A percentile compares a stretch with the other conserved stretches of the same genome.
Evolutionary conservation across 2,888 invertebrate genomes (phyloP).

Genomic region (Hypselothyrea guttata): DNA sequence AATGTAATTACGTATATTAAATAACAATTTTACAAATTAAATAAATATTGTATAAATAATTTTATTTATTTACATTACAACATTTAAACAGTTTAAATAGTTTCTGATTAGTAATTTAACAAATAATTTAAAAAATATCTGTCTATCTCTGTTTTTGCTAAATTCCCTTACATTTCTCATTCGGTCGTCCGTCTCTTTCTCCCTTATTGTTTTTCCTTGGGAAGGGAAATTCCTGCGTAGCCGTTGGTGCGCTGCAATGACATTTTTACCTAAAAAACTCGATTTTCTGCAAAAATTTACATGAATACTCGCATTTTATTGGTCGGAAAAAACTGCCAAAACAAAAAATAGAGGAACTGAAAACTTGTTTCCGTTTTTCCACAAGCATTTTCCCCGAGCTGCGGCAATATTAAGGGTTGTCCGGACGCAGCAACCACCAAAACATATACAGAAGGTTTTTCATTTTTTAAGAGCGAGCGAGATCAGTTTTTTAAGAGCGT

Average conservation of each 20-base stretch:
- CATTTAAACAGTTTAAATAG: too few species aligned
- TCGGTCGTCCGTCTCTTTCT: neutral
- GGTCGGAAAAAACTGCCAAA: conserved; percentile 61
- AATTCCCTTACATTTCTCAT: conserved; percentile 40
- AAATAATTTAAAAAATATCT: too few species aligned
- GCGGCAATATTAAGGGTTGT: too few species aligned
- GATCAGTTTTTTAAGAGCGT: conserved; percentile 66
- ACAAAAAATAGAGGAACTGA: conserved; percentile 34
- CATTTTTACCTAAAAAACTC: conserved; percentile 76
- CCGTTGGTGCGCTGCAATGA: conserved; percentile 52
- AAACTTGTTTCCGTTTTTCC: conserved; percentile 54
- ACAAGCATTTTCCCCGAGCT: conserved; percentile 28
- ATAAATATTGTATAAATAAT: too few species aligned
- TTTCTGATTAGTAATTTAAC: too few species aligned
- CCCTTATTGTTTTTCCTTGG: neutral
- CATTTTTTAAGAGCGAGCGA: conserved; percentile 50
- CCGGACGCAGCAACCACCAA: conserved; percentile 43
- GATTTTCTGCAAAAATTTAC: conserved; percentile 73
- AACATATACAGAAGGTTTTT: conserved; percentile 5
- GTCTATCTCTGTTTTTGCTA: neutral
- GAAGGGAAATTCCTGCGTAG: conserved; percentile 71
- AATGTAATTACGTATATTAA: too few species aligned
- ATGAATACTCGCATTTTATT: conserved; percentile 75
- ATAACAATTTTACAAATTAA: too few species aligned
- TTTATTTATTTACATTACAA: too few species aligned